Percentiles rank a stretch among this genome's conserved stretches.
phyloP scores from a whole-genome alignment of 2,113 vertebrate species.

The Phoenicopterus ruber region DNA sequence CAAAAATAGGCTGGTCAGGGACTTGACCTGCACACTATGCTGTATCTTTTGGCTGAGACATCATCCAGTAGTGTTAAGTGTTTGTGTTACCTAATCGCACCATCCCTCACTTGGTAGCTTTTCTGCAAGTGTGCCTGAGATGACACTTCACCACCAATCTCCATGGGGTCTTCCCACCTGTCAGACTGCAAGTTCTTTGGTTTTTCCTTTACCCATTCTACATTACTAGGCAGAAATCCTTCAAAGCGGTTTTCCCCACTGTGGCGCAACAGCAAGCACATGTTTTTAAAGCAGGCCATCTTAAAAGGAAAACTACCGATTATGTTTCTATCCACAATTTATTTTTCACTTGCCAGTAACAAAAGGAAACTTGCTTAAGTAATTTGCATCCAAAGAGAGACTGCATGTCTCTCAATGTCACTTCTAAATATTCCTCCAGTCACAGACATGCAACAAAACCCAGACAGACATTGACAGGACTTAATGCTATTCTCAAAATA shows the following conservation, averaged over 20 bases:
- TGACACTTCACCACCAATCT: neutral
- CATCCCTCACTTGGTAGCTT: neutral
- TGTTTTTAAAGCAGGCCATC: neutral
- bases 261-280: neutral
- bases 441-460: neutral
- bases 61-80: fast-evolving
- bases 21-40: neutral
- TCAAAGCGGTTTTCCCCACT: neutral
- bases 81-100: neutral
- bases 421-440: neutral
- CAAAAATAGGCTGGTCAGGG: neutral
- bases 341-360: neutral
- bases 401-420: neutral
- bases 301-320: neutral
- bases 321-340: neutral
- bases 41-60: neutral
- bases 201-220: neutral
- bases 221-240: neutral
- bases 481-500: neutral
- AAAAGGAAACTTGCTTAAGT: neutral
- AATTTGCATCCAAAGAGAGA: neutral
- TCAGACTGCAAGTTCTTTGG: neutral
- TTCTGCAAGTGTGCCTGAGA: neutral
- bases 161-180: neutral
- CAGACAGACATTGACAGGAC: neutral